phyloP scores from a whole-genome alignment of 92 coral and sea anemone genomes.

The Porites evermanni region DNA sequence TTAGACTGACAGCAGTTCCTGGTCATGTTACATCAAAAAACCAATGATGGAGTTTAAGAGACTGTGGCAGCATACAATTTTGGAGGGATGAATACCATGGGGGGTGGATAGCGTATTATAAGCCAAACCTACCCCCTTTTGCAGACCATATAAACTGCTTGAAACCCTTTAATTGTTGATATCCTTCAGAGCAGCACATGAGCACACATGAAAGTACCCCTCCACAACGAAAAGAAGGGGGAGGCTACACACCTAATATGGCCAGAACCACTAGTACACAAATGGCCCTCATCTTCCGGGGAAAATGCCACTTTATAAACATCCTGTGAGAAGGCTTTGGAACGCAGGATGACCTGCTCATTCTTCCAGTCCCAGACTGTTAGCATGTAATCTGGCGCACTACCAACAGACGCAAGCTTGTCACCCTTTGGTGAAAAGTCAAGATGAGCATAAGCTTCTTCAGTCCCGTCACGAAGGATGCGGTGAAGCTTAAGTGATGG shows the following conservation, averaged over 20 bases:
- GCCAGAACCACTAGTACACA: slow-evolving; percentile 95
- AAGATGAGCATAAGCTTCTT: slow-evolving; percentile 92
- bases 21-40: no score
- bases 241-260: slow-evolving; percentile 84
- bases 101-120: no score
- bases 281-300: slow-evolving; percentile 98
- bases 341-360: slow-evolving; percentile 85
- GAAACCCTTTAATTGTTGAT: no score
- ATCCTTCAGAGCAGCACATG: no score
- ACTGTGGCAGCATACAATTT: no score
- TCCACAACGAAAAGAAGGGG: background rate
- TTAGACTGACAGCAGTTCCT: no score
- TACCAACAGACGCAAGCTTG: slow-evolving; percentile 96
- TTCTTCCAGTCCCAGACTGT: slow-evolving; percentile 99
- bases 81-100: no score
- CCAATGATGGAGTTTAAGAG: no score
- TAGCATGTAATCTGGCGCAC: slow-evolving; percentile 96
- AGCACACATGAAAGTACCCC: no score
- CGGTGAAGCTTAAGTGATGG: slow-evolving; percentile 96
- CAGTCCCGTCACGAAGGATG: slow-evolving; percentile 95
- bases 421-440: slow-evolving; percentile 96
- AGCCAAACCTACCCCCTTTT: no score
- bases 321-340: slow-evolving; percentile 99
- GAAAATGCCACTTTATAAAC: slow-evolving; percentile 96
- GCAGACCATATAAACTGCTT: no score